Evolutionary conservation across 2,113 vertebrate species (phyloP), one percentile per base, ranked within the genome.

Genomic region (Rhinogobius similis): DNA sequence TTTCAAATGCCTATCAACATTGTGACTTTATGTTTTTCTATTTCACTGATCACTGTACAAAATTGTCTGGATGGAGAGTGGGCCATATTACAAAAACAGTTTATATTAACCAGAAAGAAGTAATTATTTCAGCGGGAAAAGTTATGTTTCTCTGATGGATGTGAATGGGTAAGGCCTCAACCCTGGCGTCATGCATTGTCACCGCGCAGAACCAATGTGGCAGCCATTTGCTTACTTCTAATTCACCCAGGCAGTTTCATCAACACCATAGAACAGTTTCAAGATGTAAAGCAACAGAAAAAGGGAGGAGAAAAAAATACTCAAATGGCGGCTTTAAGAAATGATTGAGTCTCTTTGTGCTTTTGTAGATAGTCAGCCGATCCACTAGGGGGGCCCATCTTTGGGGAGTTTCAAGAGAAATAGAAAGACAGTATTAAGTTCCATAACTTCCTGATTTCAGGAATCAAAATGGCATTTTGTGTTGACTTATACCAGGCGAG

Each of bases 101-200:
- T 75, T 79, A 64, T 44, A 67, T 69, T 38, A 39, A 52, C 62
- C 38, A 65, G 72, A 78, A 65, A 73, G 24, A 70, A 76, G 67
- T 70, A 81, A 72, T 79, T 71, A 84, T 83, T 80, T 82, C 23
- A 75, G 70, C 36, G 67, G 76, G 50, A 69, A 41, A 77, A 73
- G 73, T 69, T 77, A 72, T 84, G 81, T 72, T 76, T 75, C 70
- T 73, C 36, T 85, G 82, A 68, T 86, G 84, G 81, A 82, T 66
- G 77, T 38, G 59, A 84, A 85, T 86, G 79, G 84, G 83, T 94
- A 93, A 93, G 92, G 92, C 91, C 90, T 92, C 90, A 53, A 92
- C 91, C 89, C 82, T 78, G 90, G 91, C 88, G 82, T 90, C 90
- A 88, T 91, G 89, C 87, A 93, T 93, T 93, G 91, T 93, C 92